These are phyloP conservation scores for Capromys pilorides DNA, from an alignment of 2,797 vertebrate genomes.

Conservation along the genomic window DNA sequence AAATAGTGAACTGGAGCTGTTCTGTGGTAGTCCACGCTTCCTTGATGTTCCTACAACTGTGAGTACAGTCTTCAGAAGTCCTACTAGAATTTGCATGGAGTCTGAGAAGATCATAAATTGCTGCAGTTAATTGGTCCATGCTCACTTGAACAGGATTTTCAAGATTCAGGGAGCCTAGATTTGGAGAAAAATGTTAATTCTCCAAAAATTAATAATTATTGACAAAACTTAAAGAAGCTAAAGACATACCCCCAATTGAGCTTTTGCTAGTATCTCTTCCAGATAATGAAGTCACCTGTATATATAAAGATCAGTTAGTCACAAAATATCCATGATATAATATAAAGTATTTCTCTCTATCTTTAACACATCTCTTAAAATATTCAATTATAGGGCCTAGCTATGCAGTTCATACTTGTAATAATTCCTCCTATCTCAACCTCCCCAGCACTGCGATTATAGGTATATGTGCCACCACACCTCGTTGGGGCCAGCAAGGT, in stretches of 20 bases:
- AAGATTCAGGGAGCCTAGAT: constrained; percentile 85
- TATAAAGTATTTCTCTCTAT: constrained; percentile 35
- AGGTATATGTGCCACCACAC: no score
- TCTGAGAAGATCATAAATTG: constrained; percentile 91
- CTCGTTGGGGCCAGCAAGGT: no score
- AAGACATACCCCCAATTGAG: constrained; percentile 85
- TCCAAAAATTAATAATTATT: constrained; percentile 40
- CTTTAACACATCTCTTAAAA: constrained; percentile 22
- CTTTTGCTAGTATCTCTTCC: constrained; percentile 82
- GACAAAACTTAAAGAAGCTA: constrained; percentile 66
- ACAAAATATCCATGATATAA: constrained; percentile 45
- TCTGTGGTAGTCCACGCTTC: constrained; percentile 94
- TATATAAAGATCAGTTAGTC: constrained; percentile 60
- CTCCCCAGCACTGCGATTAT: no score
- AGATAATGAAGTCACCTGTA: constrained; percentile 87
- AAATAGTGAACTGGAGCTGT: constrained; percentile 96
- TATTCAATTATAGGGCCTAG: no score
- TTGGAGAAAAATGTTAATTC: constrained; percentile 70
- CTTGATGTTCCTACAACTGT: constrained; percentile 83
- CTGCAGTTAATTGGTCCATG: constrained; percentile 90
- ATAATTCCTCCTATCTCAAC: no score
- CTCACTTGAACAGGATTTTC: constrained; percentile 89
- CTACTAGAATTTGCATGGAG: constrained; percentile 91
- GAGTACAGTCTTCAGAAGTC: constrained; percentile 71
- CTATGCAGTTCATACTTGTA: no score